Evolutionary conservation across 2,888 invertebrate genomes (phyloP), one percentile per base, ranked within the genome.

Genomic region (Diaprepes abbreviatus): DNA sequence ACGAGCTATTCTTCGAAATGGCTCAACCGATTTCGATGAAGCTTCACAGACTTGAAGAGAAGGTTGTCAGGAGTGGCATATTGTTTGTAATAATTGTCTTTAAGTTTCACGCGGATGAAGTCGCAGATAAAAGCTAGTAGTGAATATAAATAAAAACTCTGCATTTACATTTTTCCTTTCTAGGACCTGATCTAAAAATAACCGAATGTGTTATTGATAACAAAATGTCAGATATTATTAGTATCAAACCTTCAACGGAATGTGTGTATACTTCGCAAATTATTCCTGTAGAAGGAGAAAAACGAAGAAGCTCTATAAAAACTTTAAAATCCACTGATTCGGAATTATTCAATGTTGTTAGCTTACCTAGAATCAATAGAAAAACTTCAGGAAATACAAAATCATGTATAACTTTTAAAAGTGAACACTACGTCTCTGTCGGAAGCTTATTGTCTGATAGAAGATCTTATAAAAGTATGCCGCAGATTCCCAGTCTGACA

Each of bases 191-290:
- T 54, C 65, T 75, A 36, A 74, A 73, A 58, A 70, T 72, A 17
- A 62, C 63, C 16, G 76, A 73, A 50, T 66, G 60, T 35, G 9
- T 40, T 19, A 52, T 76, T 6, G 74, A 75, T 35, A 58, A 66
- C 14, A 74, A 73, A 62, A 70, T 71, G 65, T 75, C 75, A 0
- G 75, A 75, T 43, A 68, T 76, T 35, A 75, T 76, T 28, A 74
- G 70, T 45, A 75, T 76, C n/a, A 76, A 75, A 59, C 75, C 74
- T 1, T 74, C 74, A 33, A 76, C 75, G 0, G 76, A 76, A 38
- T 76, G 76, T 60, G 43, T 66, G 6, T 76, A 72, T 50, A 52
- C 71, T 1, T 76, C 76, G 2, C 75, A 76, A 52, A 50, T 75
- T 33, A 74, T 76, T 31, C 71, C 74, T 5, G 74, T 76, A 16